Evolutionary conservation across 2,888 invertebrate species (phyloP).

Genomic region (Heliconius cydno): DNA sequence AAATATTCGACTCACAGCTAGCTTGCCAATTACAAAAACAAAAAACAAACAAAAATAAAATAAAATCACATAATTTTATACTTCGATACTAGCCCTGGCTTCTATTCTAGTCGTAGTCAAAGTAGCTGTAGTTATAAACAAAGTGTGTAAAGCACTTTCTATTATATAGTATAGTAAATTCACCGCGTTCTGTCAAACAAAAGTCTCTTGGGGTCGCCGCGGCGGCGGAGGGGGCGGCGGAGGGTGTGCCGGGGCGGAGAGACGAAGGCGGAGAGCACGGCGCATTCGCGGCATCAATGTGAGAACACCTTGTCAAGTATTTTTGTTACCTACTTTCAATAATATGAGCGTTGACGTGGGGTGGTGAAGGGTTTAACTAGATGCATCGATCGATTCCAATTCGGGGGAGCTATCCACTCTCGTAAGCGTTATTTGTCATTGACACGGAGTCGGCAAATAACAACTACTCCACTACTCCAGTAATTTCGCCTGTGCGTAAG

Average conservation of each 20-base stretch:
- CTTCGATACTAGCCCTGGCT: not conserved
- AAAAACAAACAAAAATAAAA: not conserved
- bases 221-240: not conserved
- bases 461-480: no score
- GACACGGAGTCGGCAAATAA: not conserved
- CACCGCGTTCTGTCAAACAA: conserved; percentile 31
- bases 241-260: conserved; percentile 8
- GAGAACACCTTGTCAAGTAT: not conserved
- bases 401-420: no score
- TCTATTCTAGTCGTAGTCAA: not conserved
- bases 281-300: conserved; percentile 3
- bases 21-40: not conserved
- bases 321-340: not conserved
- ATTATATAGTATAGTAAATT: not conserved
- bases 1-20: no score
- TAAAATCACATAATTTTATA: not conserved
- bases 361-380: no score
- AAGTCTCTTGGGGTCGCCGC: conserved; percentile 12
- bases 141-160: not conserved
- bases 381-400: no score
- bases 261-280: conserved; percentile 35
- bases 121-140: no score
- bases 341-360: no score
- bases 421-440: not conserved
- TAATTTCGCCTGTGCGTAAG: no score